Evolutionary conservation across 1,140 invertebrate genomes (phyloP).

Genomic region (Carcinoscorpius rotundicauda): DNA sequence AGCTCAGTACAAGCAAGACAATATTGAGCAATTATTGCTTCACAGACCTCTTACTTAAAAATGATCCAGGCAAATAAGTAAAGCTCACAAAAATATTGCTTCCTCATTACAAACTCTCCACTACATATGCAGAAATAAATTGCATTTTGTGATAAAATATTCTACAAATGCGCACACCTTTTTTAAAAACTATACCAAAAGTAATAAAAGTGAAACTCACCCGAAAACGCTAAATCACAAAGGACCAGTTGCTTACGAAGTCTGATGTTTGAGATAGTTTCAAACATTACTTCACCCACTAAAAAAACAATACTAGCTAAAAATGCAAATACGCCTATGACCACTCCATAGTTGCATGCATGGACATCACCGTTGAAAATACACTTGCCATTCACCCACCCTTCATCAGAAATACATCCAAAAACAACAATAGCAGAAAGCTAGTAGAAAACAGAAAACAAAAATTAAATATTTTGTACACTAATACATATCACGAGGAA

Average conservation of each 20-base stretch:
- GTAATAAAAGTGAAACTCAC: constrained; percentile 38
- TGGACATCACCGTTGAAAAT: constrained; percentile 74
- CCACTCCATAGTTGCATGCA: constrained; percentile 86
- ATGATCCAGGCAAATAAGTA: no score
- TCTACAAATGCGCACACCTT: no score
- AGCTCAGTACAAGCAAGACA: no score
- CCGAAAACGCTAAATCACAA: constrained; percentile 75
- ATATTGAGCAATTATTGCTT: no score
- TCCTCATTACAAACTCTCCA: no score
- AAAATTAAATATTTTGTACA: no score
- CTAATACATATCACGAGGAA: no score
- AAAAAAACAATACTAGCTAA: constrained; percentile 77
- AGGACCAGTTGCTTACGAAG: constrained; percentile 89
- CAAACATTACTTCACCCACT: constrained; percentile 81
- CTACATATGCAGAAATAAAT: no score
- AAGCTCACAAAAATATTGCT: no score
- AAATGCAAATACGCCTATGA: constrained; percentile 83
- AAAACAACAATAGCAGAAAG: constrained; percentile 92
- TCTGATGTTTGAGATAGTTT: constrained; percentile 92
- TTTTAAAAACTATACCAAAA: constrained; percentile 1
- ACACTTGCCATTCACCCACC: constrained; percentile 61
- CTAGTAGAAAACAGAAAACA: constrained; percentile 43
- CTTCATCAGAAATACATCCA: constrained; percentile 86
- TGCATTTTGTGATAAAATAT: neutral
- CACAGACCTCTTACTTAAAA: no score